Conservation (phyloP, 2,113 vertebrate genomes). For the Varanus komodoensis region DNA sequence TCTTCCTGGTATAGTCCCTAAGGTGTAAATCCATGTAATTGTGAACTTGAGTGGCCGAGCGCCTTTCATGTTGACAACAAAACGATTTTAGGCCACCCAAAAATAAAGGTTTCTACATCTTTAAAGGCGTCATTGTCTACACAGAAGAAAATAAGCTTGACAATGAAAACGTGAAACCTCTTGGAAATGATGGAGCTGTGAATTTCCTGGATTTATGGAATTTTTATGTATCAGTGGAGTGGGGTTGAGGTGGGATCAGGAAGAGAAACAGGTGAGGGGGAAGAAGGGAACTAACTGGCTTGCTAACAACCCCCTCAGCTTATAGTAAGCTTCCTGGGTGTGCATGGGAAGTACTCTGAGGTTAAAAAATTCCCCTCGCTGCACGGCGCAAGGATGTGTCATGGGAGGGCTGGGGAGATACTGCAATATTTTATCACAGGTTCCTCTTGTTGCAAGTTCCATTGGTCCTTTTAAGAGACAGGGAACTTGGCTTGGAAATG, state of each 20-base stretch:
- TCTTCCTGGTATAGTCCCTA: background rate
- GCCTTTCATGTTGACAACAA: background rate
- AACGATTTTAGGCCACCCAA: background rate
- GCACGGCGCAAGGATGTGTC: too few relatives aligned
- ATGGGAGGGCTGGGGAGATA: too few relatives aligned
- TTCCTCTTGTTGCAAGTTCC: background rate
- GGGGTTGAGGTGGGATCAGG: background rate
- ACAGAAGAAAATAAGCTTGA: background rate
- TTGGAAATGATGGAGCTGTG: background rate
- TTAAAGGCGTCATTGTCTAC: background rate
- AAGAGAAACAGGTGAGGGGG: background rate
- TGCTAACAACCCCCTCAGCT: too few relatives aligned
- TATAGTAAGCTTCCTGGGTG: too few relatives aligned
- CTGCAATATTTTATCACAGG: too few relatives aligned
- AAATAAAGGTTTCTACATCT: background rate
- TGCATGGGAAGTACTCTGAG: too few relatives aligned
- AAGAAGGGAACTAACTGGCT: background rate
- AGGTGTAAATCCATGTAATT: background rate
- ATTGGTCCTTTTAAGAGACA: background rate
- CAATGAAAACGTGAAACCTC: background rate
- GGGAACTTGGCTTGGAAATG: background rate
- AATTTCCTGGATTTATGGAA: background rate
- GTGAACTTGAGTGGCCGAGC: background rate
- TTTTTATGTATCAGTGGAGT: background rate
- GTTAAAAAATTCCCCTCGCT: too few relatives aligned